Base-by-base conservation (phyloP, 2,888 invertebrate species). In the Acleris laterana region DNA sequence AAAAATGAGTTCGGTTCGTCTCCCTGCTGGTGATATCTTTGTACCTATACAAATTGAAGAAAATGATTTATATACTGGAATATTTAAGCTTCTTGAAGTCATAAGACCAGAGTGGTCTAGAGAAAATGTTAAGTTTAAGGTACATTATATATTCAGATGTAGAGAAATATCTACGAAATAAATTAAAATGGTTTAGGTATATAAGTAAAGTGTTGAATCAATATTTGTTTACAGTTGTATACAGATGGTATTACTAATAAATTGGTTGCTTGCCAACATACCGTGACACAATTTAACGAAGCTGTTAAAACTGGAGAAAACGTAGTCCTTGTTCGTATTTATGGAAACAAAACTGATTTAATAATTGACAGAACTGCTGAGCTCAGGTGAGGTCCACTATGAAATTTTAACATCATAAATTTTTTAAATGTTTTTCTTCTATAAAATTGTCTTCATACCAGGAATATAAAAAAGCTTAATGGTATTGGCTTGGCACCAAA, bases 171-270 rank as follows among this genome's bases (percentile, higher is more conserved):
- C 25, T 7, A 16, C 17, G 1, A 16, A 46, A n/a, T 46, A n/a
- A 46, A 46, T n/a, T 17, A 46, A 6, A n/a, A 46, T 17, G 13
- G 17, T n/a, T 16, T 46, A n/a, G n/a, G n/a, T n/a, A 17, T n/a
- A 6, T 46, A 46, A 46, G 46, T 46, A 16, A 46, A 46, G 46
- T 46, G 46, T 5, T 38, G 38, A 32, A 56, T 57, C 44, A 63
- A 42, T 62, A 61, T 53, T 56, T 19, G 65, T 55, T 78, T 81
- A 68, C 90, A 99, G 98, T 89, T 96, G 80, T 98, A 99, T 87
- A 98, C 98, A 70, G 97, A 98, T 94, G 99, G 99, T 52, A 97
- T 98, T 70, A 98, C 98, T 56, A 99, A 99, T 90, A 98, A 97
- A 87, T 93, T 99, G 76, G 94, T 98, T 63, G 97, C 97, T 44